phyloP scores from a whole-genome alignment of 2,888 invertebrate species.

The Limnephilus marmoratus region DNA sequence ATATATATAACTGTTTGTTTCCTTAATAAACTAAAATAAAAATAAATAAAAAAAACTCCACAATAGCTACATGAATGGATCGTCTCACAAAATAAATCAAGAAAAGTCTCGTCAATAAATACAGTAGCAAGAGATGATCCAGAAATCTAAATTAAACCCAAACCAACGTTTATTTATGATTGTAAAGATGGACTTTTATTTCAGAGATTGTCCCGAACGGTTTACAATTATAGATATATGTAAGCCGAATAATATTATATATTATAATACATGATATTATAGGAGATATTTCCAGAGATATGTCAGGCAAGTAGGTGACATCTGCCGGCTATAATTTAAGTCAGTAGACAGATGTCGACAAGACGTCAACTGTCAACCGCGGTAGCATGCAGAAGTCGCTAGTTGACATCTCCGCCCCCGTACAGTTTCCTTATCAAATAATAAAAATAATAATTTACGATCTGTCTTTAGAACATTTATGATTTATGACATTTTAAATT shows the following conservation, averaged over 20 bases:
- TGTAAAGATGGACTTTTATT: not conserved
- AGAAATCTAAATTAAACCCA: not conserved
- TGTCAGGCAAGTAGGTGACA: not conserved
- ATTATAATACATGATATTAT: not conserved
- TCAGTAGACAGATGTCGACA: slow-evolving; percentile 16
- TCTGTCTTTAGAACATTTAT: not conserved
- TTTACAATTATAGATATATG: not conserved
- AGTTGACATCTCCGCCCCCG: not conserved
- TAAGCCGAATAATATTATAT: not conserved
- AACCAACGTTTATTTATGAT: too few relatives aligned
- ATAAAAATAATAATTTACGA: not conserved
- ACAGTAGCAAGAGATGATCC: not conserved
- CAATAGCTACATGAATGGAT: not conserved
- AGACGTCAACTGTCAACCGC: slow-evolving; percentile 1
- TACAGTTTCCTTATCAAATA: not conserved
- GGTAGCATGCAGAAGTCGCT: not conserved
- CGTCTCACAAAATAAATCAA: not conserved
- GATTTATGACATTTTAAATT: not conserved
- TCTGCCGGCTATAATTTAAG: slow-evolving; percentile 24
- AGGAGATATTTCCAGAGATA: not conserved
- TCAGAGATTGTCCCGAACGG: not conserved
- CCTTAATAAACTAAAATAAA: too few relatives aligned
- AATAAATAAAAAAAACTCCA: too few relatives aligned
- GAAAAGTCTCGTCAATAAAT: too few relatives aligned
- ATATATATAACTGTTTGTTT: too few relatives aligned